These are phyloP conservation scores for Pseudochromis fuscus DNA, from an alignment of 2,797 vertebrate species.

Conservation along the genomic window DNA sequence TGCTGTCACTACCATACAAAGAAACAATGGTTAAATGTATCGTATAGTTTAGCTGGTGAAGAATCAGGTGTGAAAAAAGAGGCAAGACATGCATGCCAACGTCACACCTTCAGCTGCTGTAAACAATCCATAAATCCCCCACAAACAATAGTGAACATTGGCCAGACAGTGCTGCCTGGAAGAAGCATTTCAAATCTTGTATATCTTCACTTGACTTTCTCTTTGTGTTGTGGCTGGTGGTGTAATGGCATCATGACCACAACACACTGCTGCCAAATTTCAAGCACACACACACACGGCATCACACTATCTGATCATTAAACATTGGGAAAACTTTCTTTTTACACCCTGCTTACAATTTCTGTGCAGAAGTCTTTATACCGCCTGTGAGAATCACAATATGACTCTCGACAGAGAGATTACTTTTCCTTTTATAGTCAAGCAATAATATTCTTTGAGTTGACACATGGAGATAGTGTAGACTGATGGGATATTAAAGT, in stretches of 20 bases:
- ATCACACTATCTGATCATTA: neutral
- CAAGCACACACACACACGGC: neutral
- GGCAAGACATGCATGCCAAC: neutral
- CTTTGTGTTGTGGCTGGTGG: neutral
- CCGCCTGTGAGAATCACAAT: neutral
- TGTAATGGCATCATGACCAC: neutral
- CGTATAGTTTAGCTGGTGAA: too few relatives aligned
- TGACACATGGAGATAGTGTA: neutral
- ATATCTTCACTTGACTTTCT: neutral
- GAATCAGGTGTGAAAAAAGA: too few relatives aligned
- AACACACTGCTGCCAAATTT: neutral
- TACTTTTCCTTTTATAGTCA: neutral
- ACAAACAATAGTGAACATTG: neutral
- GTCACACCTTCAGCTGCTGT: constrained; percentile 3
- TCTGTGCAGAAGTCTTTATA: neutral
- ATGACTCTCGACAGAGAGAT: neutral
- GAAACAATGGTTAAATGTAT: too few relatives aligned
- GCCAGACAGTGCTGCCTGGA: constrained; percentile 3
- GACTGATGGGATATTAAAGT: too few relatives aligned
- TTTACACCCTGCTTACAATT: neutral
- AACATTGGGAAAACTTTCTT: neutral
- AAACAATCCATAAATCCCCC: neutral
- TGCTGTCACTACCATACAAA: neutral
- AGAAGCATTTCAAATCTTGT: neutral
- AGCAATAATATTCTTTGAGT: neutral